Evolutionary conservation across 1,140 invertebrate genomes (phyloP).

Genomic region (Hermetia illucens): DNA sequence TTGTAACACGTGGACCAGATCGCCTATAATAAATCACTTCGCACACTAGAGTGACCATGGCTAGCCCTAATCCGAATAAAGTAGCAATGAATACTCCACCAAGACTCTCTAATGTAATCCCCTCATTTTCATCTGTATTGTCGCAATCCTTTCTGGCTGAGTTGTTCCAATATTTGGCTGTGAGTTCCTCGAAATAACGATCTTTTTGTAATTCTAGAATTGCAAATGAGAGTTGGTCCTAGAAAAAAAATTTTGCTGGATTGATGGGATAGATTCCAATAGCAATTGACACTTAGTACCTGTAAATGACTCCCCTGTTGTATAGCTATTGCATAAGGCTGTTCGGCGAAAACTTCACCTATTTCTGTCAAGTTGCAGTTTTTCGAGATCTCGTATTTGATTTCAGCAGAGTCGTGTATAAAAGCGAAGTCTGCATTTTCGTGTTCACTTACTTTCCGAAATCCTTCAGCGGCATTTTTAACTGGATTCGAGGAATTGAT

Average conservation of each 20-base stretch:
- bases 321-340: slow-evolving; percentile 75
- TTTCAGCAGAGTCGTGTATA: slow-evolving; percentile 75
- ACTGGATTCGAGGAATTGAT: slow-evolving; percentile 67
- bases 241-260: slow-evolving; percentile 25
- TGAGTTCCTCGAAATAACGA: slow-evolving; percentile 62
- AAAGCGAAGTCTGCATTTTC: slow-evolving; percentile 75
- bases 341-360: slow-evolving; percentile 76
- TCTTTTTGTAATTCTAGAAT: slow-evolving; percentile 75
- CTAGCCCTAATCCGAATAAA: slow-evolving; percentile 62
- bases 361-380: slow-evolving; percentile 79
- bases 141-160: slow-evolving; percentile 50
- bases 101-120: slow-evolving; percentile 75
- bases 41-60: slow-evolving; percentile 64
- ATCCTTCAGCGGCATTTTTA: slow-evolving; percentile 49
- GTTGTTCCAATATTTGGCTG: slow-evolving; percentile 70
- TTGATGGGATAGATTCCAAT: background rate
- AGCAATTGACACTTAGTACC: slow-evolving; percentile 5
- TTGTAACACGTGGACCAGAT: too few relatives aligned
- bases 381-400: slow-evolving; percentile 65
- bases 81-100: slow-evolving; percentile 84
- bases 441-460: slow-evolving; percentile 57
- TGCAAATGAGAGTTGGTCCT: slow-evolving; percentile 64
- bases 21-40: slow-evolving; percentile 67
- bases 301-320: slow-evolving; percentile 62
- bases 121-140: slow-evolving; percentile 64